Evolutionary conservation across 2,797 vertebrate species (phyloP).

Genomic region (Tapirus indicus): DNA sequence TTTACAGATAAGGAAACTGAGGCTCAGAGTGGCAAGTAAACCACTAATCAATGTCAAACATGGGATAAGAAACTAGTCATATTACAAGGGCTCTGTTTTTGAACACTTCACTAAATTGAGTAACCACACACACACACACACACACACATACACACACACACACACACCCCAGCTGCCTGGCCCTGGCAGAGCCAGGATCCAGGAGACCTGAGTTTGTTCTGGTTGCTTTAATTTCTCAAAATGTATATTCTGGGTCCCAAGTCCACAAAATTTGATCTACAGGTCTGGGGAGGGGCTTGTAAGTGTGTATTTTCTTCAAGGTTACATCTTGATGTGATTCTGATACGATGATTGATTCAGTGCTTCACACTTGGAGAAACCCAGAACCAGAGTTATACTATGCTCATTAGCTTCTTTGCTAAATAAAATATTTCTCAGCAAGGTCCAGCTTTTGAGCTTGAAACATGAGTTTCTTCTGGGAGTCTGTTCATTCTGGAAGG

Average conservation of each 20-base stretch:
- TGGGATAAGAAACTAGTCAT: background rate
- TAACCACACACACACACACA: background rate
- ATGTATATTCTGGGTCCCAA: background rate
- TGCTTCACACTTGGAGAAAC: background rate
- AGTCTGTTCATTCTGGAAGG: background rate
- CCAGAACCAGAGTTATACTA: background rate
- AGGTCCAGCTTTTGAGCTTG: background rate
- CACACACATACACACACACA: background rate
- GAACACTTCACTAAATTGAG: background rate
- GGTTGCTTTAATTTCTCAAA: constrained; percentile 33
- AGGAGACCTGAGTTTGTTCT: background rate
- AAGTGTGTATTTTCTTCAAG: background rate
- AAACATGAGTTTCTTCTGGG: background rate
- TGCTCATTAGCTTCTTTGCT: background rate
- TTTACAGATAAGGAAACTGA: background rate
- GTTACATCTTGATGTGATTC: background rate
- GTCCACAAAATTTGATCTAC: background rate
- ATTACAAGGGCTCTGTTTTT: background rate
- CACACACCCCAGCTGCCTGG: background rate
- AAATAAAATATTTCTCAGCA: background rate
- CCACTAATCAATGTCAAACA: background rate
- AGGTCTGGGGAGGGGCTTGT: background rate
- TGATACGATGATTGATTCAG: background rate
- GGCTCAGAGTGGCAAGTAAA: background rate
- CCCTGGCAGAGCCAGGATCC: background rate